phyloP scores from a whole-genome alignment of 2,888 invertebrate species.

The Leptopilina syphax region DNA sequence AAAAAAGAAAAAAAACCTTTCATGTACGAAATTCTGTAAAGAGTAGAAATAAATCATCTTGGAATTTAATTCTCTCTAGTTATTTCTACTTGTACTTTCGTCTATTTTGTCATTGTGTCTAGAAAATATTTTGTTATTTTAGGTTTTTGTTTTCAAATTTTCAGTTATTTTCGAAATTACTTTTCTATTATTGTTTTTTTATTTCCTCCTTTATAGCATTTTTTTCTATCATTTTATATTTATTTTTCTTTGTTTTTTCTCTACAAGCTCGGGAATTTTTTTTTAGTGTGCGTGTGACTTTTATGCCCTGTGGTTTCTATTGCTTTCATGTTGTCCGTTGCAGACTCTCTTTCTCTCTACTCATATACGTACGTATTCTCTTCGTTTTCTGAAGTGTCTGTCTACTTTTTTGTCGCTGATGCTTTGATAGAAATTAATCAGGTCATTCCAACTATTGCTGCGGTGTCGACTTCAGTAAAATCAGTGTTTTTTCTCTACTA shows the following conservation, averaged over 20 bases:
- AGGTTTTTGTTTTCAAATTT: constrained; percentile 9
- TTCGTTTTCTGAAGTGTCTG: constrained; percentile 59
- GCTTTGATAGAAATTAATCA: constrained; percentile 48
- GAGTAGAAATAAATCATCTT: constrained; percentile 47
- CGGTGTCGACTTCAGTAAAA: constrained; percentile 4
- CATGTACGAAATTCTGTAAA: constrained; percentile 39
- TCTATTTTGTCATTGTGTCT: background rate
- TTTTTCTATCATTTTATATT: background rate
- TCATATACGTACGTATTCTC: constrained; percentile 75
- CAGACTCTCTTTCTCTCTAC: constrained; percentile 72
- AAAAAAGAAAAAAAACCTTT: background rate
- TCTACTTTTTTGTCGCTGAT: constrained; percentile 54
- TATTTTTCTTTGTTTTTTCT: constrained; percentile 20
- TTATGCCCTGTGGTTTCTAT: constrained; percentile 58
- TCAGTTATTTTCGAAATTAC: background rate
- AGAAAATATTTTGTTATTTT: background rate
- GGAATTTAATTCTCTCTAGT: constrained; percentile 43
- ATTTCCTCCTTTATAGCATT: background rate
- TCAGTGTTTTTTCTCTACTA: background rate
- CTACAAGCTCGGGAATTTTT: constrained; percentile 29
- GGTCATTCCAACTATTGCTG: constrained; percentile 13
- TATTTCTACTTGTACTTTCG: constrained; percentile 44
- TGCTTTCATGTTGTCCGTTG: constrained; percentile 68
- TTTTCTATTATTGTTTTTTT: background rate
- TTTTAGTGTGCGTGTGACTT: constrained; percentile 50